A percentile compares a stretch with the other conserved stretches of the same genome.
Conservation (phyloP, 2,113 vertebrate species). For the Cyprinodon tularosa region DNA sequence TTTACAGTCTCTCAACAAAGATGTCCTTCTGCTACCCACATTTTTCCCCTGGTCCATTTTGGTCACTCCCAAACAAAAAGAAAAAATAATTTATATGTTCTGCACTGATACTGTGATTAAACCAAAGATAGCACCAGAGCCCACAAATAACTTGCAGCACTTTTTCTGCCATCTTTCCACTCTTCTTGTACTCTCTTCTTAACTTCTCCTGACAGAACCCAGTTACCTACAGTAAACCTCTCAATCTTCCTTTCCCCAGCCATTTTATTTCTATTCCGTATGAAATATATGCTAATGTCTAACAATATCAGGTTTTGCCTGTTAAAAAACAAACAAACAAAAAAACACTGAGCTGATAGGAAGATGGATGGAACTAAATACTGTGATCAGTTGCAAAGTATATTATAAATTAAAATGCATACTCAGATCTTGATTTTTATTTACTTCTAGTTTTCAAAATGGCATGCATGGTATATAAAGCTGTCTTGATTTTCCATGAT, state of each 20-base stretch:
- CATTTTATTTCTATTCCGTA: neutral
- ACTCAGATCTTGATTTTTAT: no score
- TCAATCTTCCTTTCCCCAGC: neutral
- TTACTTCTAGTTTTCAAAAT: no score
- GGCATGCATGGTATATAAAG: no score
- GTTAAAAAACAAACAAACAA: neutral
- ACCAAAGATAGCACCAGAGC: neutral
- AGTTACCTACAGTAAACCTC: neutral
- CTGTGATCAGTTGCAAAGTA: no score
- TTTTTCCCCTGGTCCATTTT: neutral
- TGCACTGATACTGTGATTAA: neutral
- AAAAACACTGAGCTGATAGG: neutral
- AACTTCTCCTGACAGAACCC: no score
- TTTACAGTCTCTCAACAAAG: neutral
- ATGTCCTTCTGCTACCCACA: neutral
- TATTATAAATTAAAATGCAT: no score
- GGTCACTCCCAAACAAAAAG: neutral
- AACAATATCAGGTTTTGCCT: neutral
- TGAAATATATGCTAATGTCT: neutral
- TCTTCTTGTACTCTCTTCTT: neutral
- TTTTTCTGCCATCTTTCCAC: neutral
- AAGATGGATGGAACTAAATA: neutral
- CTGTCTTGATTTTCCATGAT: no score
- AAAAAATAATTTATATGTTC: neutral
- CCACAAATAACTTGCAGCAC: neutral